Evolutionary conservation across 2,797 vertebrate species (phyloP), one percentile per base, ranked within the genome.

Genomic region (Tadarida brasiliensis): DNA sequence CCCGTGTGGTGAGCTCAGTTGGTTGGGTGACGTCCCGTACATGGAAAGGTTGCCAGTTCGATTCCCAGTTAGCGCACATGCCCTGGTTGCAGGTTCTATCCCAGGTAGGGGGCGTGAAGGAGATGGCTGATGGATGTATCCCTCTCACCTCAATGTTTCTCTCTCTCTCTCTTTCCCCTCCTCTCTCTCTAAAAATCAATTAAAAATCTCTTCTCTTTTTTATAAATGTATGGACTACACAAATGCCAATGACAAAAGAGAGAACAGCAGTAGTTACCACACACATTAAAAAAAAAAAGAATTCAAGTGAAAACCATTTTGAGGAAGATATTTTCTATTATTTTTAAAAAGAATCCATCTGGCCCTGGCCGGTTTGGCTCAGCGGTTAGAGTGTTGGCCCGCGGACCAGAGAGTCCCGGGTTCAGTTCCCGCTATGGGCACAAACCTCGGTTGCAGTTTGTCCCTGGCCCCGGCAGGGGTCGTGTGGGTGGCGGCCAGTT

Each of bases 271-370:
- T 24, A 47, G 54, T 44, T 44, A 44, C 5, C 39, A 44, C 39
- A 44, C 39, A 44, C 39, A 44, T 44, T 44, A 44, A 44, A 59
- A 80, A 26, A 54, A 44, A 7, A 44, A 44, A 44, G 39, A 90
- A 47, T 92, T 65, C 47, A 84, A 65, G 24, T 56, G 22, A 74
- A 92, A 91, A 76, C 19, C 57, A 76, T 76, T 74, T 74, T 84
- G 26, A 65, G 33, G 74, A 83, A 74, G 33, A 44, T 26, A 44
- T 44, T 91, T 91, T 24, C 47, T 67, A 57, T 11, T 59, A 19
- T 70, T 81, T 90, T 81, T 28, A 20, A 47, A 51, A 77, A 51
- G 20, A 88, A 54, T 68, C 67, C n/a, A 35, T 68, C 67, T 68
- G 19, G 33, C 39, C 39, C 39, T 44, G 39, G 39, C 39, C 39